Base-by-base conservation (phyloP, 2,797 vertebrate genomes). In the Pseudochromis fuscus region DNA sequence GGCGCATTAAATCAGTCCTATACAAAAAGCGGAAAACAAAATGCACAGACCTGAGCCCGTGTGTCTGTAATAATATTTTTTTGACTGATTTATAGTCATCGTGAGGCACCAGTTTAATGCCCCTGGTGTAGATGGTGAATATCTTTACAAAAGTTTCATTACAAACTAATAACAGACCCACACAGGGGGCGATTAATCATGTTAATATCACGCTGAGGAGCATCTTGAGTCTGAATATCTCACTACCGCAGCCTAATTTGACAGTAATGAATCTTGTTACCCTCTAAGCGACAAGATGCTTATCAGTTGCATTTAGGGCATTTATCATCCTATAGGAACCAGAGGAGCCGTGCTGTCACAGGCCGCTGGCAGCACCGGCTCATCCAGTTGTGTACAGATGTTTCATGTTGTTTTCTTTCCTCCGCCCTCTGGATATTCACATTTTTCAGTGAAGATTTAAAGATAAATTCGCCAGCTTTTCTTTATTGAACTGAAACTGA, bases 241-340 rank as follows among this genome's bases (percentile, higher is more conserved):
- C 48, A 71, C 59, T 62, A 37, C 55, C 49, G 4, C 58, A 42
- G 66, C 63, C 72, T 88, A 82, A 88, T 89, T 87, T 89, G 87
- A 86, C 78, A 75, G 61, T 89, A 87, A 90, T 91, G 77, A 89
- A 88, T 90, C 81, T 83, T 72, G 71, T 81, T 68, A 42, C 62
- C 77, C 73, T 86, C 77, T 8, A 69, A 82, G 82, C 48, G 52
- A 80, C 83, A 77, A 50, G 67, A 67, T 25, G 63, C 82, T 83
- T 82, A 76, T 81, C 76, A 63, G 56, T 67, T 57, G 57, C 18
- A 42, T 82, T 57, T 19, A 45, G 50, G 40, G 66, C 84, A 91
- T 93, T 85, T 65, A 88, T 91, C 89, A 90, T 87, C 67, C 37
- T 51, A 42, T 24, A 74, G 59, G 66, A 82, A 46, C 71, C 83